Percentiles rank a stretch among this genome's conserved stretches.
Conservation (phyloP, 1,140 invertebrate species). For the Tetraneura akinire region DNA sequence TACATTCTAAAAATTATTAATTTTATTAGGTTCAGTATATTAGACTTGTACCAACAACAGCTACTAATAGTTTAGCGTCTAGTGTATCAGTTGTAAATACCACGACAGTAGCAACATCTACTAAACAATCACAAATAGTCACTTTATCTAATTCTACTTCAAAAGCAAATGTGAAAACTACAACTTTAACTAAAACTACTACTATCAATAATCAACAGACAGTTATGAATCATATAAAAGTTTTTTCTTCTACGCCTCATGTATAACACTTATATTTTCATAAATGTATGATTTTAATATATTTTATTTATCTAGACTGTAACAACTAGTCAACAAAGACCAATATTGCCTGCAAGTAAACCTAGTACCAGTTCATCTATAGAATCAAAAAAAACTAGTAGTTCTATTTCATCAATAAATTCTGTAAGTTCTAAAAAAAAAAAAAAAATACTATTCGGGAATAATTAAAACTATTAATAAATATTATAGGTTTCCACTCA, state of each 20-base stretch:
- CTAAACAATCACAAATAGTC: conserved; percentile 26
- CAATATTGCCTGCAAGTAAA: conserved; percentile 47
- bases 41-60: conserved; percentile 64
- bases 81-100: conserved; percentile 54
- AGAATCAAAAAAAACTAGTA: conserved; percentile 30
- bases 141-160: conserved; percentile 23
- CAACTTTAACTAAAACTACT: conserved; percentile 20
- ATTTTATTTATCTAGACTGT: conserved; percentile 7
- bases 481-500: conserved; percentile 5
- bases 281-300: not conserved
- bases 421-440: conserved; percentile 22
- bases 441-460: not conserved
- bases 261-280: not conserved
- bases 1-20: not conserved
- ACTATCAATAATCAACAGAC: conserved; percentile 4
- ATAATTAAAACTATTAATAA: not conserved
- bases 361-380: conserved; percentile 25
- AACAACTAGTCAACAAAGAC: conserved; percentile 42
- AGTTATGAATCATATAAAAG: conserved; percentile 43
- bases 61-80: conserved; percentile 19
- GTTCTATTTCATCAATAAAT: conserved; percentile 4
- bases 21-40: conserved; percentile 70
- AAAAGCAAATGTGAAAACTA: conserved; percentile 39
- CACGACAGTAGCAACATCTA: conserved; percentile 33
- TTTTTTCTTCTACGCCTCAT: conserved; percentile 28